These are phyloP conservation scores for Herpetotheres cachinnans DNA, from an alignment of 2,113 vertebrate genomes.

Conservation along the genomic window DNA sequence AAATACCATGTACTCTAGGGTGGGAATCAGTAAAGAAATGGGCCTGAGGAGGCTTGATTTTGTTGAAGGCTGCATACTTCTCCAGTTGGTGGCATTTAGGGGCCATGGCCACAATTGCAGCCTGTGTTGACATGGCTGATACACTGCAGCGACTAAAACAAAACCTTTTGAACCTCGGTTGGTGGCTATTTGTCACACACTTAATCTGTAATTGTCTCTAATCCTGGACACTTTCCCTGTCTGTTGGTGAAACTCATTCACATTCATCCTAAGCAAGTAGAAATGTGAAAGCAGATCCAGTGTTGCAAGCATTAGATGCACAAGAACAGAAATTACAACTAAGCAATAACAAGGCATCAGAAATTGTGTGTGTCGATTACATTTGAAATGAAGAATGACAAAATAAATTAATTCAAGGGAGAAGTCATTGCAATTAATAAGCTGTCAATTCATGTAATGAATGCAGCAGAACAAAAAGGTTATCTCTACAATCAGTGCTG, in stretches of 20 bases:
- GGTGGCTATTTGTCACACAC: not conserved
- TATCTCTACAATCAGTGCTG: conserved; percentile 11
- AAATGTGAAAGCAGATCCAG: not conserved
- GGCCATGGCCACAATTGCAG: not conserved
- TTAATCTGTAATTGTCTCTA: conserved; percentile 18
- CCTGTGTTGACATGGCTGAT: not conserved
- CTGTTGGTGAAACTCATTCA: not conserved
- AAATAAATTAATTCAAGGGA: conserved; percentile 63
- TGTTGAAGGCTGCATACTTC: not conserved
- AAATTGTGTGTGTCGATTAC: not conserved
- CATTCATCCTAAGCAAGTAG: not conserved
- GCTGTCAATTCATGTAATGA: conserved; percentile 18
- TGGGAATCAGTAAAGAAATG: not conserved
- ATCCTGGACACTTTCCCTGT: not conserved
- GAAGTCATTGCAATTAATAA: conserved; percentile 49
- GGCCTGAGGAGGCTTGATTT: not conserved
- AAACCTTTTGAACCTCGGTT: not conserved
- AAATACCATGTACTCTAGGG: not conserved
- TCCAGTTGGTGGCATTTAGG: not conserved
- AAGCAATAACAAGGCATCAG: not conserved
- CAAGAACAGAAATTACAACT: not conserved
- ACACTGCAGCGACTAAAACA: not conserved
- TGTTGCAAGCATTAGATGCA: not conserved
- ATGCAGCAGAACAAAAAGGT: conserved; percentile 27
- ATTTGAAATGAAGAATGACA: conserved; percentile 52